Base-by-base conservation (phyloP, 2,888 invertebrate species). In the Pseudococcus jackbeardsleyi region DNA sequence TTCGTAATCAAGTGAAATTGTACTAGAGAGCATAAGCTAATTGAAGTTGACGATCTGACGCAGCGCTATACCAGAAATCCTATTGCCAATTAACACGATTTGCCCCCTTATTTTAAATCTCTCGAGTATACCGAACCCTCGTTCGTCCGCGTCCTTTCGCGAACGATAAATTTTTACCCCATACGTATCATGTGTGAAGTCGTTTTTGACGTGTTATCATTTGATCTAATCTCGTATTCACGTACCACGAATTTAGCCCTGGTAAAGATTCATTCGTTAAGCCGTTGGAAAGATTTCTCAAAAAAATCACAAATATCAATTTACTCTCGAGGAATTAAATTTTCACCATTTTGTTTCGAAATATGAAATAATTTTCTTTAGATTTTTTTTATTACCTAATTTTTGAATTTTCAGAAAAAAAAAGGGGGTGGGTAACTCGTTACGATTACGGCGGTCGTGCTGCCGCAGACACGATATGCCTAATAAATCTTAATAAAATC, bases 41-140 rank as follows among this genome's bases (percentile, higher is more conserved):
- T 87, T 87, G 79, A 77, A 87, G 87, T 87, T 79, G 87, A 87
- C 87, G 87, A 87, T 87, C 77, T 50, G 87, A 87, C 87, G 87
- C 54, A 48, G 46, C 77, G 50, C 87, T 87, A 87, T 19, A 87
- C 77, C 77, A 87, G 72, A 87, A 87, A 87, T 87, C 87, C 87
- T 77, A 87, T 87, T 77, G 87, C 77, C 87, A 77, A 87, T 87
- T 87, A 87, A 87, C 87, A 87, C 87, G 87, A 87, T 87, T 87
- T 48, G 87, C 87, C 87, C 79, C 77, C 77, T 87, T 50, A 87
- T 77, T 50, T 87, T 79, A 54, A 79, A 79, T 87, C 87, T 87
- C 87, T 77, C 48, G 87, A 50, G 87, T 33, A 77, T 86, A 86
- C 79, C 5, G 39, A 85, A 39, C 33, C 48, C 26, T 33, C 26